A percentile compares a stretch with the other conserved stretches of the same genome.
phyloP scores from a whole-genome alignment of 2,113 vertebrate species.

The Dicaeum eximium region DNA sequence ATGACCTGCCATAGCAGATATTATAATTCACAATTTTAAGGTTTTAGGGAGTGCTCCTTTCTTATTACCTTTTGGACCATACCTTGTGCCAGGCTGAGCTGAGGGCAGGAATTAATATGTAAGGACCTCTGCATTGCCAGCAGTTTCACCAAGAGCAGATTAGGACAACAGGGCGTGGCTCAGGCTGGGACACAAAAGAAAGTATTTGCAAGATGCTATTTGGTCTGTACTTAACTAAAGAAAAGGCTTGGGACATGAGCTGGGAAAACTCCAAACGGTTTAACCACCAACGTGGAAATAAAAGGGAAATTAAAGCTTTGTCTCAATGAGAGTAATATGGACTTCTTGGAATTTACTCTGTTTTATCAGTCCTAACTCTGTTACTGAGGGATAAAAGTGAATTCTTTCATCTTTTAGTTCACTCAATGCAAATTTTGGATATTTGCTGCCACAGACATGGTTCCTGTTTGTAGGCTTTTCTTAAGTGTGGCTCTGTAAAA shows the following conservation, averaged over 20 bases:
- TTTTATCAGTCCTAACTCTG: background rate
- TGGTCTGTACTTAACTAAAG: background rate
- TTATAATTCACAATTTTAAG: background rate
- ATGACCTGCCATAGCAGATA: background rate
- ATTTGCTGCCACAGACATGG: background rate
- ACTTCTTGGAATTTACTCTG: background rate
- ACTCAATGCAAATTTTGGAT: background rate
- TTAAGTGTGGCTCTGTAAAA: background rate
- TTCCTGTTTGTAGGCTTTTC: background rate
- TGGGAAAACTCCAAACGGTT: background rate
- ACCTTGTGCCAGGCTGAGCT: background rate
- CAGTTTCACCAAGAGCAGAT: background rate
- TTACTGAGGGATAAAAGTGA: background rate
- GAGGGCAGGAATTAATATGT: background rate
- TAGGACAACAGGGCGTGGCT: background rate
- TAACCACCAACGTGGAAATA: background rate
- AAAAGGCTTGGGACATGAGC: background rate
- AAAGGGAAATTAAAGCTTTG: background rate
- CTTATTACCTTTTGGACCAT: background rate
- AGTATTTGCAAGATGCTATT: background rate
- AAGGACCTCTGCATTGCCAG: background rate
- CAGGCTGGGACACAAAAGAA: background rate
- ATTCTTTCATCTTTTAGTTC: background rate
- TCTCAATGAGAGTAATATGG: background rate
- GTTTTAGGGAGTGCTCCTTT: background rate